Evolutionary conservation across 2,113 vertebrate species (phyloP).

Genomic region (Hydropotes inermis): DNA sequence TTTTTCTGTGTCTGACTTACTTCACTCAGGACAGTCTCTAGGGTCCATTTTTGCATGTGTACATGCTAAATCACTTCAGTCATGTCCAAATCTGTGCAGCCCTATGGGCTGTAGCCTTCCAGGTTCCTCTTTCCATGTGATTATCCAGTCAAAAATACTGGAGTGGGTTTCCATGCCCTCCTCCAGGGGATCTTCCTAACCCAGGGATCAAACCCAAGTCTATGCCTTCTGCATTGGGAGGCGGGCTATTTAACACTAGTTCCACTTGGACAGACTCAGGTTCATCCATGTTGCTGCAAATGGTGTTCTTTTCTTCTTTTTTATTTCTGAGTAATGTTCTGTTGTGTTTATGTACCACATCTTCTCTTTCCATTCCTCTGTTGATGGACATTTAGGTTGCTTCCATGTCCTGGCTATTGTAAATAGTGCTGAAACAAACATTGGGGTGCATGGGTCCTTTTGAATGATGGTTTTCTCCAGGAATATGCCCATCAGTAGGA

Average conservation of each 20-base stretch:
- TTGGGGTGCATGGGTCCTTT: not conserved
- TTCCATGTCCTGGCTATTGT: not conserved
- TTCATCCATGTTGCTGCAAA: not conserved
- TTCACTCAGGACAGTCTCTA: not conserved
- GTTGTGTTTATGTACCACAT: not conserved
- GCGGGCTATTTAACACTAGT: not conserved
- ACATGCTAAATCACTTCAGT: not conserved
- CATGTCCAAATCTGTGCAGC: not conserved
- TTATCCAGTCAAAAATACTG: not conserved
- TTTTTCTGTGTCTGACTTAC: not conserved
- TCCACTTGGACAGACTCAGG: not conserved
- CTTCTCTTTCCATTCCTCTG: not conserved
- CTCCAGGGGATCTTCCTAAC: not conserved
- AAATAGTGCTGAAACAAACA: not conserved
- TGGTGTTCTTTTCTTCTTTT: not conserved
- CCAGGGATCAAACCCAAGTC: not conserved
- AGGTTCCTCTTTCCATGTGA: not conserved
- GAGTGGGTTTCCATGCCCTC: not conserved
- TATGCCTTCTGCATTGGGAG: not conserved
- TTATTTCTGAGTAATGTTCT: not conserved
- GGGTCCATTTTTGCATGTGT: not conserved
- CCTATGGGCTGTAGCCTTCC: not conserved
- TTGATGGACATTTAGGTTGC: not conserved
- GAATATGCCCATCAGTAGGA: not conserved
- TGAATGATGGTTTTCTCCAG: not conserved